Conservation (phyloP, 2,888 invertebrate genomes). For the Apotomis betuletana region DNA sequence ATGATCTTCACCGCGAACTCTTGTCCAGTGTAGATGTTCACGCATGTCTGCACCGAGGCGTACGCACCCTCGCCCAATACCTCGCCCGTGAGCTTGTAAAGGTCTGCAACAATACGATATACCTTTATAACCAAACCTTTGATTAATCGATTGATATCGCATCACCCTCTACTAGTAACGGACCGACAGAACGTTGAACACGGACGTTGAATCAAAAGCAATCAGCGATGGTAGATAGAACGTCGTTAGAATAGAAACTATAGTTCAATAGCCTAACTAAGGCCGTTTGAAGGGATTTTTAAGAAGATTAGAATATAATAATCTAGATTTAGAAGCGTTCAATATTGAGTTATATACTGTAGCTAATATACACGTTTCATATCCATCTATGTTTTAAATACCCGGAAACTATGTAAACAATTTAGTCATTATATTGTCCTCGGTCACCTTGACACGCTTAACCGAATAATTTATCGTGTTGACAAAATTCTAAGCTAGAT, state of each 20-base stretch:
- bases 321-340: slow-evolving; percentile 25
- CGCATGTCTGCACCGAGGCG: slow-evolving; percentile 97
- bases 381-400: slow-evolving; percentile 1
- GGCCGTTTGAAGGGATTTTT: slow-evolving; percentile 30
- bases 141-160: too few species aligned
- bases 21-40: slow-evolving; percentile 94
- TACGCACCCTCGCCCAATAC: slow-evolving; percentile 98
- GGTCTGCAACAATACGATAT: slow-evolving; percentile 85
- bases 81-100: slow-evolving; percentile 97
- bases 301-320: too few species aligned
- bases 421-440: slow-evolving; percentile 26
- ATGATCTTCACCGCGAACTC: slow-evolving; percentile 99
- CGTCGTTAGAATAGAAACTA: slow-evolving; percentile 10
- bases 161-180: too few species aligned
- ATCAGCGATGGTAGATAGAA: not conserved
- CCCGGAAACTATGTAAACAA: slow-evolving; percentile 32
- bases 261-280: slow-evolving; percentile 19
- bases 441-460: slow-evolving; percentile 33
- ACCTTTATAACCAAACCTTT: too few species aligned
- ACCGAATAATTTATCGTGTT: slow-evolving; percentile 13
- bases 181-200: not conserved
- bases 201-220: not conserved
- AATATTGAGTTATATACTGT: slow-evolving; percentile 17
- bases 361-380: slow-evolving; percentile 1
- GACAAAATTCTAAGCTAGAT: slow-evolving; percentile 22